A percentile compares a stretch with the other conserved stretches of the same genome.
phyloP scores from a whole-genome alignment of 2,113 vertebrate genomes.

The Platanista minor region DNA sequence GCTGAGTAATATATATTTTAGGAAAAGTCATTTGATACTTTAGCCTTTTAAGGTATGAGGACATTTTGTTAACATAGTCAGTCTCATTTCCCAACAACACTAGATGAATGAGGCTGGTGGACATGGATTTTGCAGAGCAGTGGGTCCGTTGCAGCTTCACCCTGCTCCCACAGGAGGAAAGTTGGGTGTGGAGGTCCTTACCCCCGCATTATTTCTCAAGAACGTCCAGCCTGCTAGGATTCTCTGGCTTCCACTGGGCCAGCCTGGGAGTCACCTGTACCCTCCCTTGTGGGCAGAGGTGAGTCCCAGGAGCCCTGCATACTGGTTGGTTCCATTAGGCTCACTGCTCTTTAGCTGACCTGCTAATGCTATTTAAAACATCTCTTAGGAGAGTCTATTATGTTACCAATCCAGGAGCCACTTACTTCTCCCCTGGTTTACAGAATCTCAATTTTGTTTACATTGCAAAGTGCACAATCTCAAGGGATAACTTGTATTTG shows the following conservation, averaged over 20 bases:
- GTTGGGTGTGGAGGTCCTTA: rapidly evolving
- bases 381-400: not conserved
- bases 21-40: not conserved
- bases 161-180: not conserved
- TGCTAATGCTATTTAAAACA: not conserved
- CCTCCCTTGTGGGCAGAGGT: not conserved
- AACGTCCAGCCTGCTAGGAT: not conserved
- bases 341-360: not conserved
- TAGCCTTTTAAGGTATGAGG: not conserved
- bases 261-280: not conserved
- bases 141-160: not conserved
- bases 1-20: not conserved
- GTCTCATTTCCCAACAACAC: not conserved
- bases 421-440: not conserved
- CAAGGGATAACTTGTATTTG: not conserved
- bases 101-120: not conserved
- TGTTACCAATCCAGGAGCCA: not conserved
- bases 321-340: not conserved
- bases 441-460: not conserved
- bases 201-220: not conserved
- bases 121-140: not conserved
- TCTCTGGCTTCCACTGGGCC: not conserved
- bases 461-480: not conserved
- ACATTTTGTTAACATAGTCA: not conserved
- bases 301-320: not conserved